phyloP scores from a whole-genome alignment of 2,888 invertebrate species.

The Empis stercorea region DNA sequence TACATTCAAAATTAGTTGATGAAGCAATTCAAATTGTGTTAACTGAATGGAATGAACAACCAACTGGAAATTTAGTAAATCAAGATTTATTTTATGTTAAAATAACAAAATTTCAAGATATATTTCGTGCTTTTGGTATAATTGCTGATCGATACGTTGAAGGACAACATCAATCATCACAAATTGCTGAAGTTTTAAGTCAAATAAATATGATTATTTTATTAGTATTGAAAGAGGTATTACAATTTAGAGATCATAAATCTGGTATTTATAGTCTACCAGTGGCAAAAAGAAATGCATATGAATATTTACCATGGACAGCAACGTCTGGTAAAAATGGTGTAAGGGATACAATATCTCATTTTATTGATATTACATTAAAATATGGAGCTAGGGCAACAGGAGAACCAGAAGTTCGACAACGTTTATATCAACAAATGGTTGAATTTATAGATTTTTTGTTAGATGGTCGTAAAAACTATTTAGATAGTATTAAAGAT shows the following conservation, averaged over 20 bases:
- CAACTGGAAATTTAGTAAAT: slow-evolving; percentile 43
- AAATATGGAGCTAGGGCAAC: slow-evolving; percentile 33
- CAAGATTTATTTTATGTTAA: slow-evolving; percentile 66
- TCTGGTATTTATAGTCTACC: slow-evolving; percentile 39
- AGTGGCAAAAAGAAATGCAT: slow-evolving; percentile 24
- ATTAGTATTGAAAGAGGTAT: slow-evolving; percentile 50
- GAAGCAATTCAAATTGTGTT: slow-evolving; percentile 44
- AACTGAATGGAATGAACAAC: slow-evolving; percentile 33
- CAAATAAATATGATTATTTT: slow-evolving; percentile 47
- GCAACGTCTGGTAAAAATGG: slow-evolving; percentile 45
- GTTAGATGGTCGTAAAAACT: slow-evolving; percentile 56
- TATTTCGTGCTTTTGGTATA: slow-evolving; percentile 48
- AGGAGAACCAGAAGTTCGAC: slow-evolving; percentile 29
- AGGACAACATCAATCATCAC: slow-evolving; percentile 43
- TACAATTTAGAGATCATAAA: slow-evolving; percentile 48
- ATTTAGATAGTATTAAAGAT: slow-evolving; percentile 51
- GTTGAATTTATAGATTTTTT: slow-evolving; percentile 57
- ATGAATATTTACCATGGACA: slow-evolving; percentile 67
- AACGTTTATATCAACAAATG: slow-evolving; percentile 53
- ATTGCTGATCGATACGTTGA: slow-evolving; percentile 47
- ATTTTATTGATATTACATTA: slow-evolving; percentile 31
- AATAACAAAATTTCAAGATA: slow-evolving; percentile 50
- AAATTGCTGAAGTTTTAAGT: slow-evolving; percentile 41
- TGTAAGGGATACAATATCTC: slow-evolving; percentile 38
- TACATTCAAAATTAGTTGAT: slow-evolving; percentile 37